Percentiles rank a stretch among this genome's conserved stretches.
Conservation (phyloP, 2,888 invertebrate genomes). For the Pycnomerus fuliginosus region DNA sequence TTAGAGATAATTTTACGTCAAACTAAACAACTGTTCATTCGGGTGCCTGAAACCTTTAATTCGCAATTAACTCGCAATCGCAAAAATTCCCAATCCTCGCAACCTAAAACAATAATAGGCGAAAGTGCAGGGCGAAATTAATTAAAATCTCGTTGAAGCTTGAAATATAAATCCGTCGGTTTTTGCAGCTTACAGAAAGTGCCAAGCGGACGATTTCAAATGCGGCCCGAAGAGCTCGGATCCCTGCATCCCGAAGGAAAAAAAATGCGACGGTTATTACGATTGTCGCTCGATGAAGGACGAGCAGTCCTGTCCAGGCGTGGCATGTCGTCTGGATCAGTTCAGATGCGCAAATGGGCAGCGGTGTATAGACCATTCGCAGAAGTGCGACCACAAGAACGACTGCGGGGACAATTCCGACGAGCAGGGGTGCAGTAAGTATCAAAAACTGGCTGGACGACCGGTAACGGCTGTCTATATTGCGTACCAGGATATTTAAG, state of each 20-base stretch:
- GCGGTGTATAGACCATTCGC: constrained; percentile 74
- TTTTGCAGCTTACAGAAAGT: constrained; percentile 80
- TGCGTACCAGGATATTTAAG: no score
- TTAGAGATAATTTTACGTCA: no score
- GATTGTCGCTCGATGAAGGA: constrained; percentile 86
- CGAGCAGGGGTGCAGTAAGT: constrained; percentile 85
- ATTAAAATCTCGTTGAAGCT: not conserved
- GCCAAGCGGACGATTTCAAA: constrained; percentile 83
- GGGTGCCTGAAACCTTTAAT: no score
- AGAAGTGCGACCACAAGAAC: constrained; percentile 85
- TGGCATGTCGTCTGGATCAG: constrained; percentile 78
- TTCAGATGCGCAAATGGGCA: constrained; percentile 80
- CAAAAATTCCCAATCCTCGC: no score
- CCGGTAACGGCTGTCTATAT: no score
- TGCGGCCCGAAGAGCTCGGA: constrained; percentile 72
- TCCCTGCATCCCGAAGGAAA: constrained; percentile 84
- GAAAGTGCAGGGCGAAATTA: no score
- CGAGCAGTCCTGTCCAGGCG: constrained; percentile 72
- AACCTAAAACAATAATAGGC: no score
- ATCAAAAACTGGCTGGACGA: no score
- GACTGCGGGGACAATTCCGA: constrained; percentile 92
- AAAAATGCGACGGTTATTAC: constrained; percentile 85
- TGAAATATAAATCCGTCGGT: constrained; percentile 1
- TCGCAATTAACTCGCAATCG: no score
- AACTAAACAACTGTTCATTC: no score